Evolutionary conservation across 2,113 vertebrate genomes (phyloP).

Genomic region (Oreochromis spilurus): DNA sequence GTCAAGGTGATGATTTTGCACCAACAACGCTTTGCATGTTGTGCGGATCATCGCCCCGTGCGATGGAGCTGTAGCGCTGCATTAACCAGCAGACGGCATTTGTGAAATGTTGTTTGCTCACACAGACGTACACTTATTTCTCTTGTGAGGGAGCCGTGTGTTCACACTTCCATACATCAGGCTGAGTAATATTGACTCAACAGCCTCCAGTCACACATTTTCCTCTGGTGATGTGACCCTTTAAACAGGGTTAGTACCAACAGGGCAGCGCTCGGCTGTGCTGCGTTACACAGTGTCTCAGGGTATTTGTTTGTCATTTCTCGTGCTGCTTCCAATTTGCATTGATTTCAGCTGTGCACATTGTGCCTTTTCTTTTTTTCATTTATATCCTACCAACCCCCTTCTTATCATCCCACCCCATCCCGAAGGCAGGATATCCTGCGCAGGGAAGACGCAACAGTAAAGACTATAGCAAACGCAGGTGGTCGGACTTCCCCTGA

Average conservation of each 20-base stretch:
- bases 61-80: neutral
- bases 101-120: conserved; percentile 7
- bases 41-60: neutral
- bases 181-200: conserved; percentile 53
- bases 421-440: conserved; percentile 61
- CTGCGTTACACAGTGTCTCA: conserved; percentile 8
- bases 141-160: conserved; percentile 16
- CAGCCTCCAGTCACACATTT: conserved; percentile 54
- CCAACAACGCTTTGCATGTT: neutral
- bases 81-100: neutral
- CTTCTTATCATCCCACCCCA: neutral
- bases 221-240: conserved; percentile 51
- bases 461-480: conserved; percentile 22
- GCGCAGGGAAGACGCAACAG: neutral
- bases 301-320: conserved; percentile 40
- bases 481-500: conserved; percentile 19
- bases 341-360: neutral
- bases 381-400: neutral
- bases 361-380: neutral
- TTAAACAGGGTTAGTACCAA: conserved; percentile 41
- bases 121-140: neutral
- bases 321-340: neutral
- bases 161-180: conserved; percentile 48
- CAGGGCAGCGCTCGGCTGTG: neutral
- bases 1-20: neutral